These are phyloP conservation scores for Steatocranus sp. DNA, from an alignment of 2,797 vertebrate species.

Conservation along the genomic window DNA sequence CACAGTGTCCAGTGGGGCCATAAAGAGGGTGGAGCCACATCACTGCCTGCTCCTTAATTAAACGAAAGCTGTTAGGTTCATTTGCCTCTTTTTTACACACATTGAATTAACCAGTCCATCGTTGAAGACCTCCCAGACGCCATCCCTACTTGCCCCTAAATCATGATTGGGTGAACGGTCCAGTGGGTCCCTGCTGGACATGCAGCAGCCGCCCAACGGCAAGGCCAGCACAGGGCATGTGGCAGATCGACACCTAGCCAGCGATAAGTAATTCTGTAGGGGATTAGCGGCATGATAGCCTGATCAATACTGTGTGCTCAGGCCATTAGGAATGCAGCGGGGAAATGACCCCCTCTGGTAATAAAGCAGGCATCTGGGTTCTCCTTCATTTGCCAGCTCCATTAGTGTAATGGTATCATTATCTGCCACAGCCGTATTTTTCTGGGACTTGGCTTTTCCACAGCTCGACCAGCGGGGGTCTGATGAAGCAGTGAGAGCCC, in stretches of 20 bases:
- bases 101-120: slow-evolving; percentile 62
- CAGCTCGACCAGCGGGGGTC: slow-evolving; percentile 68
- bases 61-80: slow-evolving; percentile 84
- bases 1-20: slow-evolving; percentile 74
- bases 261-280: slow-evolving; percentile 96
- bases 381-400: slow-evolving; percentile 96
- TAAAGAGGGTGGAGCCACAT: slow-evolving; percentile 79
- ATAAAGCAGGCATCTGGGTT: slow-evolving; percentile 94
- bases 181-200: slow-evolving; percentile 63
- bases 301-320: slow-evolving; percentile 94
- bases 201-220: slow-evolving; percentile 52
- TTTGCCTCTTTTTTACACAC: slow-evolving; percentile 64
- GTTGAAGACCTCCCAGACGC: slow-evolving; percentile 74
- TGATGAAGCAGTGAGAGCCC: slow-evolving; percentile 74
- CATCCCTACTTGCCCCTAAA: slow-evolving; percentile 81
- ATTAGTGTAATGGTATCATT: slow-evolving; percentile 99
- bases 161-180: slow-evolving; percentile 75
- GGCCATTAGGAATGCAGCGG: slow-evolving; percentile 94
- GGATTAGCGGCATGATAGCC: slow-evolving; percentile 97
- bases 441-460: slow-evolving; percentile 67
- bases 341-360: slow-evolving; percentile 95
- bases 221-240: slow-evolving; percentile 53
- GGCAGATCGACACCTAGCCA: slow-evolving; percentile 84
- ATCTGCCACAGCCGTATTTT: slow-evolving; percentile 92
- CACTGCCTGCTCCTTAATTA: slow-evolving; percentile 87